Percentiles rank a stretch among this genome's conserved stretches.
Conservation (phyloP, 2,888 invertebrate genomes). For the Teinopalpus imperialis region DNA sequence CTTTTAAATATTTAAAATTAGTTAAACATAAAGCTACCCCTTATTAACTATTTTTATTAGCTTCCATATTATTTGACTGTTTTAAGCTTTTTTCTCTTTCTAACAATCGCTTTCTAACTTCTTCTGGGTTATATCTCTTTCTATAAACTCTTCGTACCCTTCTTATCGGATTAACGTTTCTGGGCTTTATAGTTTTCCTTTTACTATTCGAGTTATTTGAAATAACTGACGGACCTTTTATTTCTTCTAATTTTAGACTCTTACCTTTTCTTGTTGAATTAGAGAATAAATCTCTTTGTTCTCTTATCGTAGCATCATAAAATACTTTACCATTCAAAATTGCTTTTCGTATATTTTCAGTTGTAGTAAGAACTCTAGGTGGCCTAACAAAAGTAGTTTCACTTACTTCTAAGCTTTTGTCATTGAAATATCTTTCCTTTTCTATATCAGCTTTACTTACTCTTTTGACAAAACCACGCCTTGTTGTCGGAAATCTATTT, state of each 20-base stretch:
- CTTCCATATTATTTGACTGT: constrained; percentile 29
- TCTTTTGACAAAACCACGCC: constrained; percentile 63
- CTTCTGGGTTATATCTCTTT: constrained; percentile 75
- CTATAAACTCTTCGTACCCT: constrained; percentile 70
- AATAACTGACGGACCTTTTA: constrained; percentile 47
- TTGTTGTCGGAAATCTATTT: constrained; percentile 56
- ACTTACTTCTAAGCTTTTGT: constrained; percentile 71
- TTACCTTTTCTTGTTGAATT: constrained; percentile 52
- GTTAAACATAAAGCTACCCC: not conserved
- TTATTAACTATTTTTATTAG: constrained; percentile 28
- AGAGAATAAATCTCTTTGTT: constrained; percentile 54
- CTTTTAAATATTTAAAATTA: not conserved
- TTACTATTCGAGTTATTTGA: constrained; percentile 47
- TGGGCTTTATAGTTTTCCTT: constrained; percentile 56
- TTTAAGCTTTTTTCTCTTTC: constrained; percentile 64
- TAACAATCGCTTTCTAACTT: constrained; percentile 72
- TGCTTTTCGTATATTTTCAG: constrained; percentile 69
- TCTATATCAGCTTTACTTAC: constrained; percentile 72
- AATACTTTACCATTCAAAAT: constrained; percentile 74
- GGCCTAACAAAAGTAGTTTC: constrained; percentile 71
- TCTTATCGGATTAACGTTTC: constrained; percentile 65
- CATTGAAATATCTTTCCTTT: constrained; percentile 51
- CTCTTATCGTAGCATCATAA: constrained; percentile 71
- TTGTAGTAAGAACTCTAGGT: constrained; percentile 64
- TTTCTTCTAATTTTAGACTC: constrained; percentile 44